Percentiles rank a stretch among this genome's conserved stretches.
Conservation (phyloP, 1,140 invertebrate species). For the Gryllus bimaculatus region DNA sequence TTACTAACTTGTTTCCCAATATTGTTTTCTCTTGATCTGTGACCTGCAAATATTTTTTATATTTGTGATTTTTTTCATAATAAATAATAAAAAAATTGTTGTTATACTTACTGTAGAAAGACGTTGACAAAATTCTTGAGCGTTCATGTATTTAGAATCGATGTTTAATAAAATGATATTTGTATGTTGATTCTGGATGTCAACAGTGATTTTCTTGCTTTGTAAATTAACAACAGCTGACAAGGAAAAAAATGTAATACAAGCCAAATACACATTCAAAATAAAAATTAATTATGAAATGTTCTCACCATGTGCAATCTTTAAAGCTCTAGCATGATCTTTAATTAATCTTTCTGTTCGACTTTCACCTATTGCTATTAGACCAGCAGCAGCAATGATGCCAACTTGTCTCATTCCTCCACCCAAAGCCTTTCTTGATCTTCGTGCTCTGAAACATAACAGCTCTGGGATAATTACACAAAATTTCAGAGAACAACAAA, state of each 20-base stretch:
- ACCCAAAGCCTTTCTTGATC: conserved; percentile 75
- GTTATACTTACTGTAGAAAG: conserved; percentile 38
- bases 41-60: conserved; percentile 30
- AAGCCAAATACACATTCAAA: conserved; percentile 9
- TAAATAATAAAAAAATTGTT: conserved; percentile 13
- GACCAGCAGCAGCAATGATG: conserved; percentile 75
- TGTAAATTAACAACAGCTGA: conserved; percentile 47
- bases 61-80: conserved; percentile 17
- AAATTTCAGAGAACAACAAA: background rate
- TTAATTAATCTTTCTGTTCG: conserved; percentile 54
- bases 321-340: conserved; percentile 64
- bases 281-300: conserved; percentile 14
- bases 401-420: conserved; percentile 88
- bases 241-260: conserved; percentile 22
- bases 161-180: conserved; percentile 70
- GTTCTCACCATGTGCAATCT: conserved; percentile 54
- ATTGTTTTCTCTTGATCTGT: conserved; percentile 42
- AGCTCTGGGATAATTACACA: background rate
- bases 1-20: conserved; percentile 36
- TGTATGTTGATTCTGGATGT: conserved; percentile 55
- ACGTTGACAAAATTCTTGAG: conserved; percentile 46
- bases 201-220: conserved; percentile 43
- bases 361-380: conserved; percentile 64
- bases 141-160: conserved; percentile 36
- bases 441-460: conserved; percentile 49